Conservation (phyloP, 2,113 vertebrate genomes). For the Lamprotornis superbus region DNA sequence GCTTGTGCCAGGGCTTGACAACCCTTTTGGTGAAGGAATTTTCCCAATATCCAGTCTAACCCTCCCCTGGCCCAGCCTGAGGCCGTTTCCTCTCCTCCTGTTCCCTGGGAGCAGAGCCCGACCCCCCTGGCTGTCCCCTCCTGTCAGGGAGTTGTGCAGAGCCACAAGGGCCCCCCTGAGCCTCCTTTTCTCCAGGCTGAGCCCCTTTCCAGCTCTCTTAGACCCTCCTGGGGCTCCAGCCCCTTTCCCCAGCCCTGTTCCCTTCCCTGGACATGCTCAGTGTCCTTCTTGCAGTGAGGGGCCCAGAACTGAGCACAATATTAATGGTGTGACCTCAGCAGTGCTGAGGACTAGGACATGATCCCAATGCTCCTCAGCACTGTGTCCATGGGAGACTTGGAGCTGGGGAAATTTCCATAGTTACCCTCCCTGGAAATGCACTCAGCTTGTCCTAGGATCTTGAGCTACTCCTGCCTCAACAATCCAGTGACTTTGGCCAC, state of each 20-base stretch:
- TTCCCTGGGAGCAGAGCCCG: background rate
- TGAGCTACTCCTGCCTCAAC: background rate
- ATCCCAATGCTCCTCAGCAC: background rate
- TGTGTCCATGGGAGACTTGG: background rate
- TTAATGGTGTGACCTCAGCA: background rate
- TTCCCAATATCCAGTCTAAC: background rate
- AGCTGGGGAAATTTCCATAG: background rate
- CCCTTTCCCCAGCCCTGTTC: background rate
- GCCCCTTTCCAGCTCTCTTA: background rate
- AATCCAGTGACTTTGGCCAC: background rate
- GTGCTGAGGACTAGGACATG: background rate
- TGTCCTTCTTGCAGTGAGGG: background rate
- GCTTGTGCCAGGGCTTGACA: background rate
- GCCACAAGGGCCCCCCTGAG: background rate
- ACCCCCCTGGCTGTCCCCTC: background rate
- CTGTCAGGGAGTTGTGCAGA: background rate
- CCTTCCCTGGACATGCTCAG: background rate
- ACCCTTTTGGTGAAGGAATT: background rate
- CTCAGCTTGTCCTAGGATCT: background rate
- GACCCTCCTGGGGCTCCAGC: accelerated
- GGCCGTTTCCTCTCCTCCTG: accelerated
- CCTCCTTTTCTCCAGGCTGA: background rate
- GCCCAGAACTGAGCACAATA: background rate
- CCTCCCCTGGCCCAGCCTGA: background rate
- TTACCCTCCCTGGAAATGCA: background rate